Evolutionary conservation across 64 coral and sea anemone genomes (phyloP).

Genomic region (Trachythela sp.): DNA sequence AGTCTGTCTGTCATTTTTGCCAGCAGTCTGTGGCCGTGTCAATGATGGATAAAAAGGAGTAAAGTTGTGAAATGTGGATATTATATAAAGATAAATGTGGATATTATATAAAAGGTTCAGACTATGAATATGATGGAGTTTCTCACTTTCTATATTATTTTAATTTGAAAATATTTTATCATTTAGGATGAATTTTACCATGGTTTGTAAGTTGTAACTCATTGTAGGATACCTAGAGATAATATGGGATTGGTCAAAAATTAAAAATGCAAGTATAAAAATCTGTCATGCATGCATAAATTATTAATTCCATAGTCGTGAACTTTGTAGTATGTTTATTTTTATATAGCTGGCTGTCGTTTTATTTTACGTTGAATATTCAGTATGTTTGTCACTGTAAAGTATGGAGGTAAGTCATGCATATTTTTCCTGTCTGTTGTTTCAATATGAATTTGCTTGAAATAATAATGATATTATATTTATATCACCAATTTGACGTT

Average conservation of each 20-base stretch:
- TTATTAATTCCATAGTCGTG: too few species aligned
- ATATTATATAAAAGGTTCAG: too few species aligned
- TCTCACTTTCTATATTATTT: too few species aligned
- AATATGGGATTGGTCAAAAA: not conserved
- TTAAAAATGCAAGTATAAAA: too few species aligned
- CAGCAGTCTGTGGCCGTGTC: not conserved
- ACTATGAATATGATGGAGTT: too few species aligned
- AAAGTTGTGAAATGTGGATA: not conserved
- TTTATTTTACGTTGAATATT: not conserved
- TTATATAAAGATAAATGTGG: too few species aligned
- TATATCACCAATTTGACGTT: not conserved
- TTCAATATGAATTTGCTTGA: not conserved
- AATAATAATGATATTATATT: not conserved
- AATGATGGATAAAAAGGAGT: not conserved
- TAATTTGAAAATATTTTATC: too few species aligned
- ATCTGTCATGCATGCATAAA: too few species aligned
- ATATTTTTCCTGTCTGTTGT: not conserved
- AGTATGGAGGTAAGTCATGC: constrained; percentile 5
- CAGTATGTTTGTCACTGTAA: constrained; percentile 1
- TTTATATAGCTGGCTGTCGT: not conserved
- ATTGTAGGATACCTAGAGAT: not conserved
- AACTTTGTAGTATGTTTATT: too few species aligned
- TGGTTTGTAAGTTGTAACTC: too few species aligned
- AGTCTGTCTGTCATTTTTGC: not conserved
- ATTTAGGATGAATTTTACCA: too few species aligned